Conservation (phyloP, 2,797 vertebrate species). For the Choloepus didactylus region DNA sequence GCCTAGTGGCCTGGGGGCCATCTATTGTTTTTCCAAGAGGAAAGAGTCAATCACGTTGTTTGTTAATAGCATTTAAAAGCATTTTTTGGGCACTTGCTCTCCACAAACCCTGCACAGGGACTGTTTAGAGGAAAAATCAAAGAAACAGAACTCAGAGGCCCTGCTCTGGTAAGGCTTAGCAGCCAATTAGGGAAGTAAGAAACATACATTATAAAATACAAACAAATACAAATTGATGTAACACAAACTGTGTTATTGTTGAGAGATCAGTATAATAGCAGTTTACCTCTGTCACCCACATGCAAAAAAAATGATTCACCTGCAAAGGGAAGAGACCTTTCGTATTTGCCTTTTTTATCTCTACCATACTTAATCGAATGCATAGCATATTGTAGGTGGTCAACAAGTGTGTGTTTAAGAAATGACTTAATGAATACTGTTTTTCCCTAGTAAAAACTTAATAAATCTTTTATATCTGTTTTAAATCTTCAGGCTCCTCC, state of each 20-base stretch:
- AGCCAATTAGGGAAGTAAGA: conserved; percentile 23
- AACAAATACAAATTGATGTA: not conserved
- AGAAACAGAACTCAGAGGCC: not conserved
- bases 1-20: not conserved
- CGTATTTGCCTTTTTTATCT: not conserved
- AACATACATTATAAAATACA: not conserved
- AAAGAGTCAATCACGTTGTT: not conserved
- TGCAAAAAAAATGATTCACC: not conserved
- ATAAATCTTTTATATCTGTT: not conserved
- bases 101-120: not conserved
- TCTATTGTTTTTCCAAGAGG: conserved; percentile 1
- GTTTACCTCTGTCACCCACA: not conserved
- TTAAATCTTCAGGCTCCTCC: not conserved
- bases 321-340: not conserved
- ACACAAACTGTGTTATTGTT: not conserved
- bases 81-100: not conserved
- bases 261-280: not conserved
- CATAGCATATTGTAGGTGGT: not conserved
- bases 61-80: not conserved
- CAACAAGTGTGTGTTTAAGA: not conserved
- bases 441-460: not conserved
- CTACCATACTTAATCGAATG: not conserved
- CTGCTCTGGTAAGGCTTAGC: not conserved
- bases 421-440: not conserved
- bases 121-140: not conserved